Evolutionary conservation across 2,888 invertebrate genomes (phyloP).

Genomic region (Hirtodrosophila confusa): DNA sequence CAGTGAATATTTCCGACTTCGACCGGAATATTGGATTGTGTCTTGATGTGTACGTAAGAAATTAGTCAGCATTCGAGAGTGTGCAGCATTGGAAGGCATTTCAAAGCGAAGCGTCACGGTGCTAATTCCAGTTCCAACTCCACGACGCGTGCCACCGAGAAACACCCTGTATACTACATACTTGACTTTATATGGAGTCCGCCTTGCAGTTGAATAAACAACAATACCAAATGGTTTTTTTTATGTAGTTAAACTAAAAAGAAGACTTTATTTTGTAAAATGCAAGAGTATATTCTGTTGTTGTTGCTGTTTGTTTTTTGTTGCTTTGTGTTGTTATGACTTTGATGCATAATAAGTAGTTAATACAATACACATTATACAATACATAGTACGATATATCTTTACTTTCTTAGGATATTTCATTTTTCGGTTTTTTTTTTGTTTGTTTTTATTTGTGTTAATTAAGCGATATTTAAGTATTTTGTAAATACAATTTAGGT

Average conservation of each 20-base stretch:
- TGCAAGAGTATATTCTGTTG: conserved; percentile 79
- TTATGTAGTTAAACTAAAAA: conserved; percentile 80
- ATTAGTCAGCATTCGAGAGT: conserved; percentile 61
- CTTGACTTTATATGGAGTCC: conserved; percentile 13
- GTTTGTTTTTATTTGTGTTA: conserved; percentile 37
- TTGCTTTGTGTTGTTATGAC: conserved; percentile 60
- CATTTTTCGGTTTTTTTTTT: conserved; percentile 27
- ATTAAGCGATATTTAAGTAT: conserved; percentile 77
- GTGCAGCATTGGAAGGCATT: conserved; percentile 31
- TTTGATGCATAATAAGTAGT: conserved; percentile 62
- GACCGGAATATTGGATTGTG: conserved; percentile 2
- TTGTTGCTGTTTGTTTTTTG: conserved; percentile 37
- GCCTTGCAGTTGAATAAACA: conserved; percentile 50
- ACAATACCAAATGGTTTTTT: conserved; percentile 49
- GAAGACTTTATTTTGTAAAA: conserved; percentile 82
- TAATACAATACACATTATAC: conserved; percentile 73
- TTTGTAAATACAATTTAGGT: conserved; percentile 76
- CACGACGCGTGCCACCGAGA: conserved; percentile 52
- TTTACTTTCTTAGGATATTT: conserved; percentile 62
- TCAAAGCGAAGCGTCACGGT: conserved; percentile 59
- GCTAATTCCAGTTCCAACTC: conserved; percentile 46
- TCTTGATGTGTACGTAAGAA: conserved; percentile 34
- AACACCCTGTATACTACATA: conserved; percentile 61
- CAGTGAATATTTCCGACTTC: conserved; percentile 8
- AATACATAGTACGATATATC: conserved; percentile 55